Evolutionary conservation across 2,888 invertebrate genomes (phyloP).

Genomic region (Linnaemya vulpina): DNA sequence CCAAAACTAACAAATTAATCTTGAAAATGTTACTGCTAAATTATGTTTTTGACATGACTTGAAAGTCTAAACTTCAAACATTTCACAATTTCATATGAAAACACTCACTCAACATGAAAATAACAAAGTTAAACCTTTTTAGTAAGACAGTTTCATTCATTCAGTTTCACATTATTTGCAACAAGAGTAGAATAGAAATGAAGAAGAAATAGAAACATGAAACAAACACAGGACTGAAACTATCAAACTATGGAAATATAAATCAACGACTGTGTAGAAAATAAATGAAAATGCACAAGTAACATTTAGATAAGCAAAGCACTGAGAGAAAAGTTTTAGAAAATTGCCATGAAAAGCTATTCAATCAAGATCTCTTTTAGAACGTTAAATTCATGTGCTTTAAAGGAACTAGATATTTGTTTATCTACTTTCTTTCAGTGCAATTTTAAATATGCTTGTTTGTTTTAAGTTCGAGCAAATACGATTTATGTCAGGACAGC

Average conservation of each 20-base stretch:
- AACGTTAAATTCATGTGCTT: background rate
- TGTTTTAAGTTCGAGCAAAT: conserved; percentile 35
- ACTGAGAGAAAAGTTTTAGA: conserved; percentile 26
- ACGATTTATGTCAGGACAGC: conserved; percentile 63
- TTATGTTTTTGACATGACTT: conserved; percentile 65
- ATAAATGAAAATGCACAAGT: conserved; percentile 21
- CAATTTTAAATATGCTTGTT: conserved; percentile 16
- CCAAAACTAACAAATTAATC: conserved; percentile 59
- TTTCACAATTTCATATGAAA: conserved; percentile 19
- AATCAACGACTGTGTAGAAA: conserved; percentile 43
- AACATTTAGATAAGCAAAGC: background rate
- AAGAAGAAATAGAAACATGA: background rate
- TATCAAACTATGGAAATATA: conserved; percentile 50
- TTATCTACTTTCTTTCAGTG: conserved; percentile 6
- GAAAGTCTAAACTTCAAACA: conserved; percentile 62
- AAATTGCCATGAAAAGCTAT: background rate
- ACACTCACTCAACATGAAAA: conserved; percentile 21
- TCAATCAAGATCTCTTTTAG: background rate
- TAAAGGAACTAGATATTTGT: background rate
- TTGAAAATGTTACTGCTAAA: conserved; percentile 47
- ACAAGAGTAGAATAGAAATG: conserved; percentile 27
- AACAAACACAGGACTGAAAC: conserved; percentile 12
- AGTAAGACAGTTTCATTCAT: conserved; percentile 61
- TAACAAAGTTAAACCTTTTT: conserved; percentile 59
- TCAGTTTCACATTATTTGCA: conserved; percentile 52